Conservation (phyloP, 2,888 invertebrate genomes). For the Clostera curtula region DNA sequence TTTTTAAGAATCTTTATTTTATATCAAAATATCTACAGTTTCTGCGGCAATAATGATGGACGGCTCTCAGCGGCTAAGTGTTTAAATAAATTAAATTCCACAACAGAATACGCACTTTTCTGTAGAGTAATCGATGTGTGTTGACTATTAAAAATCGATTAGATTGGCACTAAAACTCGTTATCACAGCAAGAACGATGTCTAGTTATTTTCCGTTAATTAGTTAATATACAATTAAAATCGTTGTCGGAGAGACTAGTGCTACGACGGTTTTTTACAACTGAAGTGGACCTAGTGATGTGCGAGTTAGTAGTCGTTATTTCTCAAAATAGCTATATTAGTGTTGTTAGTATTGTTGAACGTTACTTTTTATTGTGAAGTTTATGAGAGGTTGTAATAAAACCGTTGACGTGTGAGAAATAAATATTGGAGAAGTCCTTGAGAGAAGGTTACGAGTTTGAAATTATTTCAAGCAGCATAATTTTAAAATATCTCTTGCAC, state of each 20-base stretch:
- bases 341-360: not conserved
- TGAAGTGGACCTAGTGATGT: constrained; percentile 18
- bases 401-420: constrained; percentile 3
- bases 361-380: constrained; percentile 2
- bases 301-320: constrained; percentile 7
- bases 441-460: not conserved
- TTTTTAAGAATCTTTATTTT: constrained; percentile 4
- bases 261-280: constrained; percentile 12
- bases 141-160: constrained; percentile 22
- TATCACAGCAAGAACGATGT: constrained; percentile 24
- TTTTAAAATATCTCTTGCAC: no score
- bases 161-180: constrained; percentile 21
- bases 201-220: constrained; percentile 32
- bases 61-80: constrained; percentile 3
- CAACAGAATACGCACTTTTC: constrained; percentile 10
- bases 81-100: constrained; percentile 6
- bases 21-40: not conserved
- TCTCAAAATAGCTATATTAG: constrained; percentile 4
- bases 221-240: constrained; percentile 13
- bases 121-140: constrained; percentile 4
- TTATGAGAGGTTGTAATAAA: constrained; percentile 5
- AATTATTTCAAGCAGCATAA: no score
- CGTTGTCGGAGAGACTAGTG: constrained; percentile 19
- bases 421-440: constrained; percentile 2
- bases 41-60: not conserved